Evolutionary conservation across 2,888 invertebrate species (phyloP).

Genomic region (Rotaria macrura): DNA sequence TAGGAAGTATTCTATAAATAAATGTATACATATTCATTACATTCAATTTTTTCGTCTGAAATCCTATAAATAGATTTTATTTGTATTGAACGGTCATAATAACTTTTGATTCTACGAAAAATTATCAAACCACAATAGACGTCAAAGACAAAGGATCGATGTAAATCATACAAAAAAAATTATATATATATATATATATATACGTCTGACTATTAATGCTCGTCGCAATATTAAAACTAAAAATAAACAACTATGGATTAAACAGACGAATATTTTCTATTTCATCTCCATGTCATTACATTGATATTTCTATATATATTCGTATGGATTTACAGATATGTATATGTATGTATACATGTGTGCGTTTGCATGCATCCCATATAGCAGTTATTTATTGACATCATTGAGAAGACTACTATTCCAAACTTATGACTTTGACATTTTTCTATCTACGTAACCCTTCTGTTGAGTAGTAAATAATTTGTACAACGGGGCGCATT

Average conservation of each 20-base stretch:
- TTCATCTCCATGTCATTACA: neutral
- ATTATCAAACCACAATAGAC: neutral
- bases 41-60: neutral
- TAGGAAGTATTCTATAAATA: neutral
- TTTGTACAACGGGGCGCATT: neutral
- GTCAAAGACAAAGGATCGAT: neutral
- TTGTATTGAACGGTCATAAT: neutral
- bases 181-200: too few relatives aligned
- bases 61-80: neutral
- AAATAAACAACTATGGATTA: neutral
- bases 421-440: neutral
- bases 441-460: neutral
- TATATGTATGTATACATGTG: neutral
- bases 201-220: neutral
- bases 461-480: neutral
- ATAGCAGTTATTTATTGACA: neutral
- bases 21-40: neutral
- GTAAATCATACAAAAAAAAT: neutral
- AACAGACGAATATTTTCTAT: neutral
- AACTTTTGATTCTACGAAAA: neutral
- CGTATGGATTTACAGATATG: neutral
- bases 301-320: neutral
- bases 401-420: neutral
- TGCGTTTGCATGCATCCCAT: neutral
- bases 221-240: neutral